Evolutionary conservation across 2,113 vertebrate genomes (phyloP).

Genomic region (Dunckerocampus dactyliophorus): DNA sequence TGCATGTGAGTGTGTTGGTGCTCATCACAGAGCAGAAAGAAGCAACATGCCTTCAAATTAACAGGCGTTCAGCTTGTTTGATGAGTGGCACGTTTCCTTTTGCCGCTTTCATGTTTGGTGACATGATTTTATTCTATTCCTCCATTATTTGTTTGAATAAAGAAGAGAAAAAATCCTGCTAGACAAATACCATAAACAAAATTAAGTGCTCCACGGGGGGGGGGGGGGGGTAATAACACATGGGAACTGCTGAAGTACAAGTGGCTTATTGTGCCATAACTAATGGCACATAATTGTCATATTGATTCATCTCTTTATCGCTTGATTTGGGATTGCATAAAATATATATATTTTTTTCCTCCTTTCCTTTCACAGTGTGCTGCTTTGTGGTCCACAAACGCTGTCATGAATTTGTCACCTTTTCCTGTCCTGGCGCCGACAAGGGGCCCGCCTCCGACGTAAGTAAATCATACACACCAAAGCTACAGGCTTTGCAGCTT

Average conservation of each 20-base stretch:
- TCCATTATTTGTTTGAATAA: slow-evolving; percentile 12
- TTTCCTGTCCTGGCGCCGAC: slow-evolving; percentile 74
- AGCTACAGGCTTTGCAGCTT: neutral
- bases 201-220: slow-evolving; percentile 7
- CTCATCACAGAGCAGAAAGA: neutral
- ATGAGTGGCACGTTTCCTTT: slow-evolving; percentile 26
- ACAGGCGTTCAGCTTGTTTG: slow-evolving; percentile 10
- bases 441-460: slow-evolving; percentile 74
- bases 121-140: neutral
- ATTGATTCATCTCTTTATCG: slow-evolving; percentile 27
- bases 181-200: slow-evolving; percentile 19
- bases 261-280: slow-evolving; percentile 15
- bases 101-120: slow-evolving; percentile 28
- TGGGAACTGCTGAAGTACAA: slow-evolving; percentile 15
- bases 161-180: neutral
- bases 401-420: slow-evolving; percentile 77
- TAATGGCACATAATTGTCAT: slow-evolving; percentile 25
- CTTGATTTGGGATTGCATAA: slow-evolving; percentile 2
- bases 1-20: neutral
- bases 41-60: slow-evolving; percentile 5
- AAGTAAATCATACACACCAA: slow-evolving; percentile 37
- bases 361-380: slow-evolving; percentile 55
- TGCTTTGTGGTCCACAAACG: slow-evolving; percentile 76
- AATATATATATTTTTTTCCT: slow-evolving; percentile 1
- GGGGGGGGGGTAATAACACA: slow-evolving; percentile 10